These are phyloP conservation scores for Asobara japonica DNA, from an alignment of 1,140 invertebrate species.

Conservation along the genomic window DNA sequence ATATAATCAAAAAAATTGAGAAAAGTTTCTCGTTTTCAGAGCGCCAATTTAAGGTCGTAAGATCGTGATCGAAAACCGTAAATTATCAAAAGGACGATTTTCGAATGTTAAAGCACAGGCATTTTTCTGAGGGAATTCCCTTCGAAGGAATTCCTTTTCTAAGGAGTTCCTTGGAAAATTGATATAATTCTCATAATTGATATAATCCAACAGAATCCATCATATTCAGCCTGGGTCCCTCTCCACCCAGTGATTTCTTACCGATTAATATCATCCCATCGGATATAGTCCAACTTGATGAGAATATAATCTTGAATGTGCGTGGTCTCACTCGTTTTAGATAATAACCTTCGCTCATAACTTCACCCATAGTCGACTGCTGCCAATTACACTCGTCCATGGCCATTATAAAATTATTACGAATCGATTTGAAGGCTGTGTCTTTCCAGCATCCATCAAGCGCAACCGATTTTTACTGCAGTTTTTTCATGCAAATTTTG, in stretches of 20 bases:
- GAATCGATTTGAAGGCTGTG: constrained; percentile 30
- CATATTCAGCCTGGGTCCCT: constrained; percentile 10
- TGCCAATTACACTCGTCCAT: constrained; percentile 17
- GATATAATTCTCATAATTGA: not conserved
- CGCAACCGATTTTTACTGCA: not conserved
- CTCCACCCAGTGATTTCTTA: constrained; percentile 35
- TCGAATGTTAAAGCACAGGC: no score
- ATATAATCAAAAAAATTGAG: no score
- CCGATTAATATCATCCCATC: constrained; percentile 33
- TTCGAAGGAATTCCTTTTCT: not conserved
- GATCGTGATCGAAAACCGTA: no score
- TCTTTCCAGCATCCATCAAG: not conserved
- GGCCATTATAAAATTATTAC: constrained; percentile 38
- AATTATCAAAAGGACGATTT: no score
- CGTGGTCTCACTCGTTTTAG: constrained; percentile 50
- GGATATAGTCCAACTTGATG: constrained; percentile 47
- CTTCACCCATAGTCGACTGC: not conserved
- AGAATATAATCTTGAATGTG: constrained; percentile 59
- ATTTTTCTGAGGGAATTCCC: no score
- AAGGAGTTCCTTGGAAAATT: constrained; percentile 1
- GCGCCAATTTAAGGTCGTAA: no score
- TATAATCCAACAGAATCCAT: constrained; percentile 30
- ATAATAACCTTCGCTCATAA: not conserved
- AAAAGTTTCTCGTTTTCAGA: no score
- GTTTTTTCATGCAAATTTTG: not conserved